A percentile compares a stretch with the other conserved stretches of the same genome.
Evolutionary conservation across 2,888 invertebrate species (phyloP).

Genomic region (Agriopis leucophaearia): DNA sequence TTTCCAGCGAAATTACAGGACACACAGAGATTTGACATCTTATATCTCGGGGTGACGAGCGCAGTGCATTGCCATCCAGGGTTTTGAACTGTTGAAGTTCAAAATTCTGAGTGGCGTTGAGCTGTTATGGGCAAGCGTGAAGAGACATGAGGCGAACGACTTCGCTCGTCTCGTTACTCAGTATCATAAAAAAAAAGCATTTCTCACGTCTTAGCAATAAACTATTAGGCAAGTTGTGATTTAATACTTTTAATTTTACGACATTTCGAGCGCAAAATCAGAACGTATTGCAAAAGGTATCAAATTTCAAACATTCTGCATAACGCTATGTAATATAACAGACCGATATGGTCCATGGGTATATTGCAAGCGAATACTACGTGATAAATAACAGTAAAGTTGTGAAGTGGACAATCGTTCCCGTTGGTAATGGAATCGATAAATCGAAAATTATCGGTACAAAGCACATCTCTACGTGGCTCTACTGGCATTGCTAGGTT

Average conservation of each 20-base stretch:
- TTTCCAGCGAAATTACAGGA: too few relatives aligned
- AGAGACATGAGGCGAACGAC: too few relatives aligned
- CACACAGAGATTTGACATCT: too few relatives aligned
- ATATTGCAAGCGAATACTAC: conserved; percentile 45
- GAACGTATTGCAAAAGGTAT: conserved; percentile 31
- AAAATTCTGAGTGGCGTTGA: too few relatives aligned
- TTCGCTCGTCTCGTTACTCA: too few relatives aligned
- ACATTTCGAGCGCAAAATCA: conserved; percentile 31
- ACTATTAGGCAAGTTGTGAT: conserved; percentile 18
- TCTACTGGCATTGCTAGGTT: background rate
- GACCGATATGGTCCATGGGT: conserved; percentile 37
- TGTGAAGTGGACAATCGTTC: conserved; percentile 36
- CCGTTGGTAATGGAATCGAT: conserved; percentile 46
- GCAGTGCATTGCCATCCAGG: too few relatives aligned
- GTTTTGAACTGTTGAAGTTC: too few relatives aligned
- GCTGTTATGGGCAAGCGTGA: too few relatives aligned
- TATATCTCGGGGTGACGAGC: too few relatives aligned
- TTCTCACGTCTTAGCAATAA: conserved; percentile 11
- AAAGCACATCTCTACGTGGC: conserved; percentile 49
- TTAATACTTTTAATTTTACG: conserved; percentile 29
- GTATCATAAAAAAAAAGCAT: too few relatives aligned
- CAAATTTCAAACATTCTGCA: conserved; percentile 35
- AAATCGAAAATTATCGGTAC: conserved; percentile 55
- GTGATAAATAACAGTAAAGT: conserved; percentile 17
- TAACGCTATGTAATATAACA: conserved; percentile 45